A percentile compares a stretch with the other conserved stretches of the same genome.
Conservation (phyloP, 2,797 vertebrate genomes). For the Pteronotus mesoamericanus region DNA sequence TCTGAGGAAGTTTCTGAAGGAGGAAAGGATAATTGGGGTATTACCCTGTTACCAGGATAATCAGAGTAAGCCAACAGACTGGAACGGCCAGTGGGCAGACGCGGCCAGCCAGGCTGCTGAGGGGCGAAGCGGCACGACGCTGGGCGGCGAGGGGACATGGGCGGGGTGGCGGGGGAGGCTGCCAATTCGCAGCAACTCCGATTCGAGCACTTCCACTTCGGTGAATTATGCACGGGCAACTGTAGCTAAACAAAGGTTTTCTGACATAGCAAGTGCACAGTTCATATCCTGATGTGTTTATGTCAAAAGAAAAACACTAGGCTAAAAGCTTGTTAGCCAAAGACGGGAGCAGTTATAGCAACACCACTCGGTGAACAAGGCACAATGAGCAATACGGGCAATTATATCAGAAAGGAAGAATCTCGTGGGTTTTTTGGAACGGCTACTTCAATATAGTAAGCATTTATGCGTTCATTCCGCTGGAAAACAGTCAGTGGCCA, state of each 20-base stretch:
- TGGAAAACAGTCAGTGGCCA: neutral
- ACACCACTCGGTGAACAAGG: accelerated
- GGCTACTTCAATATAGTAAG: neutral
- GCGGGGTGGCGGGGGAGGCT: too few species aligned
- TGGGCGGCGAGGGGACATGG: neutral
- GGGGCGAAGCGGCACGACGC: neutral
- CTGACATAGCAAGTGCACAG: neutral
- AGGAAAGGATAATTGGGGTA: neutral
- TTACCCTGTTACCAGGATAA: neutral
- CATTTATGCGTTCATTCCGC: neutral
- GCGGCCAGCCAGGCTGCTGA: too few species aligned
- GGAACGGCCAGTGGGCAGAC: neutral
- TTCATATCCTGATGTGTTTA: neutral
- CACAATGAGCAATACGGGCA: neutral
- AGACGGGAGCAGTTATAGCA: neutral
- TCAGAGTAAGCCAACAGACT: neutral
- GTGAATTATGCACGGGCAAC: neutral
- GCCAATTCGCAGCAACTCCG: neutral
- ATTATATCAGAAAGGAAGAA: neutral
- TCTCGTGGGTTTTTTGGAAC: neutral
- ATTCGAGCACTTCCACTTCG: neutral
- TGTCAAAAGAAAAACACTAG: neutral
- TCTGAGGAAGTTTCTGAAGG: neutral
- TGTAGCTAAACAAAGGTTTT: neutral
- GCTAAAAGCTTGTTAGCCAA: neutral